Base-by-base conservation (phyloP, 2,113 vertebrate genomes). In the Oreochromis niloticus region DNA sequence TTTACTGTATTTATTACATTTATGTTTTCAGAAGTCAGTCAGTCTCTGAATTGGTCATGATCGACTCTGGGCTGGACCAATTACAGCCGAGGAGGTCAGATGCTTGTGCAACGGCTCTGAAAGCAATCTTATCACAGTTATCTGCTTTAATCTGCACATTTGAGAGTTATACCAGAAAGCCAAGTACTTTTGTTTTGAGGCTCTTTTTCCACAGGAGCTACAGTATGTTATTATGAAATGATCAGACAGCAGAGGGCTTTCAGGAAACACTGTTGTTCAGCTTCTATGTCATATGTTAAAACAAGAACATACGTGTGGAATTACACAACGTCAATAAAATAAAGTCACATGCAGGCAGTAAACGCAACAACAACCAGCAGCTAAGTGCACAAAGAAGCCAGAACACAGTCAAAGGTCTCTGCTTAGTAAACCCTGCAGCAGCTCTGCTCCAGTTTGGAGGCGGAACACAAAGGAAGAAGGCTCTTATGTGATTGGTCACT, bases 61-160 rank as follows among this genome's bases (percentile, higher is more conserved):
- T 56, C 1, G 2, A 2, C 22, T 27, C 55, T 7, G 55, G 2
- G 0, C 2, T 57, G 22, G 55, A 27, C 22, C 22, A 57, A 57
- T 57, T 57, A 57, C 0, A 57, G 6, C 55, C 0, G 12, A 14
- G 12, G 1, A 1, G 12, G 22, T 27, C 12, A 57, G 55, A 57
- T 2, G 6, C 55, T 3, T 1, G 0, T 0, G 1, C 2, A 57
- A 57, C 2, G 0, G 2, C 55, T 8, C 0, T 57, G 24, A 57
- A 57, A 8, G 2, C 0, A 57, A 27, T 27, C 0, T 8, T 8
- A 3, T 57, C 4, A 57, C 24, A 0, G 0, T 1, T 56, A 57
- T 0, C 12, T 57, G 24, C 24, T 27, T 57, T 0, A 27, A 57
- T 57, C 55, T 0, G 12, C 0, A 57, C 55, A 57, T 57, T 57